Conservation (phyloP, 2,113 vertebrate species). For the Axis porcinus region DNA sequence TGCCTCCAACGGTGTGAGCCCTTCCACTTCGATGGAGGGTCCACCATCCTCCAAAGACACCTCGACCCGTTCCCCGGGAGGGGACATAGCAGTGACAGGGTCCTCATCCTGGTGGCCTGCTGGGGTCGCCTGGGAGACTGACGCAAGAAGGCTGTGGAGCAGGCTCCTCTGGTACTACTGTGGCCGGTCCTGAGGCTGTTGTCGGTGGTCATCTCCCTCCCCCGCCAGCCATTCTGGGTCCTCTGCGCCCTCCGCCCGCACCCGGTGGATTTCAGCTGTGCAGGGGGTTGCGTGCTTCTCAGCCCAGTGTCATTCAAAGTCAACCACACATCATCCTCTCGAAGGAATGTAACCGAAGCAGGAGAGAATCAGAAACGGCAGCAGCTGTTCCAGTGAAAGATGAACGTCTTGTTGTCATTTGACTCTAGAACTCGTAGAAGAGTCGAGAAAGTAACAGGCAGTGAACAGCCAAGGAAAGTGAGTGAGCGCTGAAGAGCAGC, state of each 20-base stretch:
- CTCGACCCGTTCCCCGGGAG: background rate
- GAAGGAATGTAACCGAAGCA: background rate
- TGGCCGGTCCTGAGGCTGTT: background rate
- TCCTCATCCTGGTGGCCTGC: background rate
- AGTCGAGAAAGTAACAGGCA: background rate
- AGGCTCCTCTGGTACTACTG: background rate
- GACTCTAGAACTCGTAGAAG: background rate
- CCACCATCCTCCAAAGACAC: background rate
- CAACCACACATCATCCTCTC: background rate
- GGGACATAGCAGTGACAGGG: background rate
- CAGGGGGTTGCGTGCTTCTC: background rate
- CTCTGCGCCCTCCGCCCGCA: background rate
- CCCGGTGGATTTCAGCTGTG: background rate
- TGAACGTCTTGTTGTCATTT: background rate
- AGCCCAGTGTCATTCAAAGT: background rate
- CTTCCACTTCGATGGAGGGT: background rate
- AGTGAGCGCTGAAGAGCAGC: background rate
- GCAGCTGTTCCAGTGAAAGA: background rate
- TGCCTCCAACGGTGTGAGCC: background rate
- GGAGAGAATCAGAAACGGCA: background rate
- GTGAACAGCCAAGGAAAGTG: background rate
- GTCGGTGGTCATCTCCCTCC: too few relatives aligned
- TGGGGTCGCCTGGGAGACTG: background rate
- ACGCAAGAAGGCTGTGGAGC: background rate
- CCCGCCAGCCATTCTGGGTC: accelerated